These are phyloP conservation scores for Trissolcus brochymenae DNA, from an alignment of 2,888 invertebrate genomes.

Conservation along the genomic window DNA sequence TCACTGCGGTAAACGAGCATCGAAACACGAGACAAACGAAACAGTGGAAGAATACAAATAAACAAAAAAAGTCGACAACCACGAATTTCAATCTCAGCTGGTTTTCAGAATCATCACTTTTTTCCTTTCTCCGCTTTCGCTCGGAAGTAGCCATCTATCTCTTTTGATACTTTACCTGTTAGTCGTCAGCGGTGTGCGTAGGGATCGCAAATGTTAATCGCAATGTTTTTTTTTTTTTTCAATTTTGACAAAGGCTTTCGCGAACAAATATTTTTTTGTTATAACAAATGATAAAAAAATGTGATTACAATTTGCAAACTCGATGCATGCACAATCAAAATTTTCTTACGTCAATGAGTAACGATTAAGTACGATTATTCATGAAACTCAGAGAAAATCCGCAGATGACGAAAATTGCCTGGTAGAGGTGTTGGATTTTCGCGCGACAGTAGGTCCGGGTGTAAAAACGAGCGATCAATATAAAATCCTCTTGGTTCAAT, in stretches of 20 bases:
- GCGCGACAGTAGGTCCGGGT: constrained; percentile 39
- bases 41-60: constrained; percentile 4
- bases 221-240: not conserved
- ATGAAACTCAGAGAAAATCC: constrained; percentile 36
- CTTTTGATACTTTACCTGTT: constrained; percentile 48
- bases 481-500: too few relatives aligned
- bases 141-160: constrained; percentile 47
- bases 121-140: constrained; percentile 53
- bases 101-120: constrained; percentile 19
- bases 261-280: too few relatives aligned
- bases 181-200: constrained; percentile 24
- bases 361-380: constrained; percentile 49
- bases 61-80: not conserved
- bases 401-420: constrained; percentile 52
- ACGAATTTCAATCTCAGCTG: too few relatives aligned
- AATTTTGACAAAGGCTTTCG: too few relatives aligned
- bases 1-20: constrained; percentile 21
- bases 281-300: too few relatives aligned
- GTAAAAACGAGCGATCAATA: constrained; percentile 27
- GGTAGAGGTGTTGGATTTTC: constrained; percentile 59
- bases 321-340: constrained; percentile 23
- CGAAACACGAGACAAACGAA: constrained; percentile 8
- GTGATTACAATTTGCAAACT: not conserved
- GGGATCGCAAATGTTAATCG: constrained; percentile 23
- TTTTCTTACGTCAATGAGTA: constrained; percentile 45